Evolutionary conservation across 2,113 vertebrate species (phyloP).

Genomic region (Speoplatyrhinus poulsoni): DNA sequence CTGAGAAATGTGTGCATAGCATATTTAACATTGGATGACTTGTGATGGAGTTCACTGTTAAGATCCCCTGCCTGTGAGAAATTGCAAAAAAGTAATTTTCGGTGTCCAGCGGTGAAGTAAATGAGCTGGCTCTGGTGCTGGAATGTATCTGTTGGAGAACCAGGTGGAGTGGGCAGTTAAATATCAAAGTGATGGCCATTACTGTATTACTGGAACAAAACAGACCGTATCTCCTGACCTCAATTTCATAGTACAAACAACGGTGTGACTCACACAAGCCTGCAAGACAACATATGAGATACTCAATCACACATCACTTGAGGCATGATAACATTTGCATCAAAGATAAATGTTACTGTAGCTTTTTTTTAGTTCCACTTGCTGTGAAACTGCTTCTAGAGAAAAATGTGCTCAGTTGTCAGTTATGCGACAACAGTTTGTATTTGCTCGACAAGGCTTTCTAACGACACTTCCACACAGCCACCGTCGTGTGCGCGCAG

Average conservation of each 20-base stretch:
- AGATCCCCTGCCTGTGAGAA: not conserved
- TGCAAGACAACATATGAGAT: constrained; percentile 23
- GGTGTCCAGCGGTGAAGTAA: not conserved
- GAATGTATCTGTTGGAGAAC: not conserved
- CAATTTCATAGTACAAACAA: constrained; percentile 43
- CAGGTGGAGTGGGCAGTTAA: not conserved
- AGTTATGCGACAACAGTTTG: constrained; percentile 7
- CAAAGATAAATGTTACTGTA: constrained; percentile 46
- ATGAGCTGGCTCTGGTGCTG: not conserved
- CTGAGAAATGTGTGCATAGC: too few species aligned
- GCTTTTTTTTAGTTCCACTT: constrained; percentile 18
- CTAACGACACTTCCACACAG: constrained; percentile 8
- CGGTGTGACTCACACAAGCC: constrained; percentile 37
- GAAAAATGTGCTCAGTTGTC: constrained; percentile 38
- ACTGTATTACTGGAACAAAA: constrained; percentile 11
- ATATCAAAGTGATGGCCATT: constrained; percentile 34
- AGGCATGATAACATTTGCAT: constrained; percentile 55
- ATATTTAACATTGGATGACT: too few species aligned
- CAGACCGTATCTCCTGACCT: constrained; percentile 5
- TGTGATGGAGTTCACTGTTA: too few species aligned
- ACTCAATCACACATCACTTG: constrained; percentile 37
- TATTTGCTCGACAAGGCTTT: constrained; percentile 17
- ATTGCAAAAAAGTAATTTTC: not conserved
- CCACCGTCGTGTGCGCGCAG: too few species aligned
- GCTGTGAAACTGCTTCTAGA: constrained; percentile 47